Conservation (phyloP, 2,888 invertebrate species). For the Spatulosminthurus flaviceps region DNA sequence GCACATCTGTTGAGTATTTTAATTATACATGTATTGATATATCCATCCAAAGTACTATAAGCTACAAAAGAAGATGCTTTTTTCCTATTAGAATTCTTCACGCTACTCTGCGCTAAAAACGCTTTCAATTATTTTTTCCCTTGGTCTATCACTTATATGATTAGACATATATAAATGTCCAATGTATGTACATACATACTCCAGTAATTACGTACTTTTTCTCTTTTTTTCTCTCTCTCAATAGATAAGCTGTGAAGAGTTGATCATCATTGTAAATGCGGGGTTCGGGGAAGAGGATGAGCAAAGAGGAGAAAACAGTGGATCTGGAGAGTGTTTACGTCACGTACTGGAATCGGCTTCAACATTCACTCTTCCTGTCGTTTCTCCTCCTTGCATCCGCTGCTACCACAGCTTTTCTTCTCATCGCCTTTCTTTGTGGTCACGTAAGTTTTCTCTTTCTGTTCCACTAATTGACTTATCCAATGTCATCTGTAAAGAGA, state of each 20-base stretch:
- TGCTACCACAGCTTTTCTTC: conserved; percentile 73
- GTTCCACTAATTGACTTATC: conserved; percentile 37
- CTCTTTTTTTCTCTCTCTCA: neutral
- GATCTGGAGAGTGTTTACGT: conserved; percentile 78
- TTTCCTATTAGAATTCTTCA: too few relatives aligned
- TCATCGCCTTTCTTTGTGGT: conserved; percentile 66
- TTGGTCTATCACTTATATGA: too few relatives aligned
- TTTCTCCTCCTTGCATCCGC: conserved; percentile 75
- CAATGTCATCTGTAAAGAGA: neutral
- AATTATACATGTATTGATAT: too few relatives aligned
- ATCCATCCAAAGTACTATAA: too few relatives aligned
- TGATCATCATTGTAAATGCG: neutral
- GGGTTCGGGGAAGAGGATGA: conserved; percentile 48
- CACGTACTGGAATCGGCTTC: conserved; percentile 76
- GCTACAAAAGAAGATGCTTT: too few relatives aligned
- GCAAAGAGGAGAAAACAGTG: conserved; percentile 65
- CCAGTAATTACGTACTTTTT: too few relatives aligned
- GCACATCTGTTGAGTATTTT: too few relatives aligned
- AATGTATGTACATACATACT: too few relatives aligned
- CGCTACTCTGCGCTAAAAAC: too few relatives aligned
- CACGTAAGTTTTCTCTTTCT: conserved; percentile 62
- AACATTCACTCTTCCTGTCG: conserved; percentile 79
- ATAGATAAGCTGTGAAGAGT: neutral
- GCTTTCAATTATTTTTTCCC: too few relatives aligned
- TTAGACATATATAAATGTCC: too few relatives aligned